Evolutionary conservation across 2,797 vertebrate species (phyloP), one percentile per base, ranked within the genome.

Genomic region (Agapornis canus): DNA sequence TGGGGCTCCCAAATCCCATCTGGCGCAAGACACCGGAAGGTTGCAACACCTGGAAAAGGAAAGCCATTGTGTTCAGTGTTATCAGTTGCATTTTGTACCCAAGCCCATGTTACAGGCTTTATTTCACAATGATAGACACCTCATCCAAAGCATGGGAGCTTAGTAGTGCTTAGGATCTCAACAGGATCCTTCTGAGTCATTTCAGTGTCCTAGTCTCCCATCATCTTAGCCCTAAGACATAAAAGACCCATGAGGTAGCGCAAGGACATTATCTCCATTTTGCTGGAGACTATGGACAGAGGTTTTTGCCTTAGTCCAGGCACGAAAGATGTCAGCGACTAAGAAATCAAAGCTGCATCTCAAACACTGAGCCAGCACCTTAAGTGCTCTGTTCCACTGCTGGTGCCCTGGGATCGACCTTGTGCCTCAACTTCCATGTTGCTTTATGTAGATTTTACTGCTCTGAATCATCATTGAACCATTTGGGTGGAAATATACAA

Each of bases 1-100:
- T 98, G 99, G 21, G 98, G 98, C 90, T 99, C 99, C 99, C 99
- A 99, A 92, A 98, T 97, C 70, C 99, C 99, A 5, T 99, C 99
- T 23, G 99, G 99, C 3, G 98, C 98, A 70, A 98, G 90, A 80
- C 99, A 99, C 5, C 96, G 90, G 93, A 99, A 99, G 10, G 98
- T 98, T 37, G 99, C 99, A 83, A 98, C 98, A 52, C 99, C 99
- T 99, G 92, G 61, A 72, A 90, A 47, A 91, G 70, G 87, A 70
- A 94, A 49, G 27, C 5, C 2, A 0, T 32, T 49, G 29, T 13
- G 27, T 71, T 90, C 91, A 90, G 31, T 48, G 39, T 56, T 66
- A 71, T 3, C 5, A 5, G 9, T 13, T 69, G 35, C 23, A 59
- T 59, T 70, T 75, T 61, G 8, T 2, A 35, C 27, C 26, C 11